These are phyloP conservation scores for Arctopsyche grandis DNA, from an alignment of 1,140 invertebrate genomes.

Conservation along the genomic window DNA sequence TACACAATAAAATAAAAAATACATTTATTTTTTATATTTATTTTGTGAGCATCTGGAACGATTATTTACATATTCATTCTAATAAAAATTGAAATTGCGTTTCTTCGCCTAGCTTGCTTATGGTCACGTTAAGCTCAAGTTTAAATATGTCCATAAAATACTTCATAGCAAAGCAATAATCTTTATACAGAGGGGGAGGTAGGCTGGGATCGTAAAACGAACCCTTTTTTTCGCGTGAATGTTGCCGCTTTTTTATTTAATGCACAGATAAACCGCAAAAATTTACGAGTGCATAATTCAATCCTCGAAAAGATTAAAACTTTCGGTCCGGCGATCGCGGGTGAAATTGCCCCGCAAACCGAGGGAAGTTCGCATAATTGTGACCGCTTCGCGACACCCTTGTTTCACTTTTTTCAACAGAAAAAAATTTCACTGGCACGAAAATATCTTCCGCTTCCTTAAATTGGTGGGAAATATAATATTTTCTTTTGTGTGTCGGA, in stretches of 20 bases:
- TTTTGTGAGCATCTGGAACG: too few relatives aligned
- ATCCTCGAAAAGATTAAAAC: constrained; percentile 15
- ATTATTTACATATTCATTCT: too few relatives aligned
- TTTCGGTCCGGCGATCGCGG: constrained; percentile 4
- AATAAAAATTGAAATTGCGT: too few relatives aligned
- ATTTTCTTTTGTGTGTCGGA: constrained; percentile 4
- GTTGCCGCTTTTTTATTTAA: background rate
- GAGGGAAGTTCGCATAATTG: constrained; percentile 7
- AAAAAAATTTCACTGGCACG: background rate
- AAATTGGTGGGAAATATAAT: constrained; percentile 12
- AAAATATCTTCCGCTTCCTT: constrained; percentile 3
- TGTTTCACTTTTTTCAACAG: background rate
- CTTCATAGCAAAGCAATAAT: constrained; percentile 12
- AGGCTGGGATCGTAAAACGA: background rate
- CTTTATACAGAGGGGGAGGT: background rate
- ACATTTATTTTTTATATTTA: too few relatives aligned
- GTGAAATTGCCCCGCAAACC: background rate
- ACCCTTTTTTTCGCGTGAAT: background rate
- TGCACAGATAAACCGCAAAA: background rate
- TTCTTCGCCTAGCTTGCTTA: background rate
- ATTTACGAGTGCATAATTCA: constrained; percentile 17
- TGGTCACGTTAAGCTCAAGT: background rate
- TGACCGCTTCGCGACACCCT: background rate
- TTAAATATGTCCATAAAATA: constrained; percentile 16
- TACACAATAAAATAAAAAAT: too few relatives aligned